These are phyloP conservation scores for Meghimatium bilineatum DNA, from an alignment of 2,888 invertebrate genomes.

Conservation along the genomic window DNA sequence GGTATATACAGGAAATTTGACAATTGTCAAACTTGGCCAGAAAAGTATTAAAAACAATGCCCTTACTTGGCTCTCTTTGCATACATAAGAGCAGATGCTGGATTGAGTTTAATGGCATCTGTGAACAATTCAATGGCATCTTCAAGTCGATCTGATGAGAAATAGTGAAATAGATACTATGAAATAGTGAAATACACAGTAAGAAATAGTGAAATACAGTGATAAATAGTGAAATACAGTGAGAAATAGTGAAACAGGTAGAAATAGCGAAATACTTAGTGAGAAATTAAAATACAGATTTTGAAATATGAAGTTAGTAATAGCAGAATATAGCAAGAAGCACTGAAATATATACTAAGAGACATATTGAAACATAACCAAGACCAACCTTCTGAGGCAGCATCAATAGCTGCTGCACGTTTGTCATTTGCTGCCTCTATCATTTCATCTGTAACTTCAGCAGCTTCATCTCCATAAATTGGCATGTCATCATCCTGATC, in stretches of 20 bases:
- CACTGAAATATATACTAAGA: neutral
- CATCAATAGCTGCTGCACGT: slow-evolving; percentile 86
- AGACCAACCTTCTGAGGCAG: slow-evolving; percentile 82
- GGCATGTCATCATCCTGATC: slow-evolving; percentile 80
- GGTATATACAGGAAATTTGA: too few relatives aligned
- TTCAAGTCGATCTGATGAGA: slow-evolving; percentile 83
- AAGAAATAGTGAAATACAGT: too few relatives aligned
- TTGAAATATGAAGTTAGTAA: too few relatives aligned
- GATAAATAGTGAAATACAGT: too few relatives aligned
- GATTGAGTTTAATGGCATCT: slow-evolving; percentile 87
- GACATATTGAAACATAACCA: neutral
- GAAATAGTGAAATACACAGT: too few relatives aligned
- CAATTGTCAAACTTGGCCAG: too few relatives aligned
- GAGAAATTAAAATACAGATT: too few relatives aligned
- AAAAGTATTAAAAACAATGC: too few relatives aligned
- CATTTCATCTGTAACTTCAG: slow-evolving; percentile 77
- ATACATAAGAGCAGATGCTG: slow-evolving; percentile 82
- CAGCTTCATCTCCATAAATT: slow-evolving; percentile 76
- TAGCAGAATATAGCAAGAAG: too few relatives aligned
- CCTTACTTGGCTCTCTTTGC: slow-evolving; percentile 89
- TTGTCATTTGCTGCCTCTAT: slow-evolving; percentile 88
- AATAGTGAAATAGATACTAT: too few relatives aligned
- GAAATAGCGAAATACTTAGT: too few relatives aligned
- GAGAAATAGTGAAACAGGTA: too few relatives aligned
- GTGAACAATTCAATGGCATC: slow-evolving; percentile 88